Base-by-base conservation (phyloP, 2,113 vertebrate genomes). In the Petroica traversi region DNA sequence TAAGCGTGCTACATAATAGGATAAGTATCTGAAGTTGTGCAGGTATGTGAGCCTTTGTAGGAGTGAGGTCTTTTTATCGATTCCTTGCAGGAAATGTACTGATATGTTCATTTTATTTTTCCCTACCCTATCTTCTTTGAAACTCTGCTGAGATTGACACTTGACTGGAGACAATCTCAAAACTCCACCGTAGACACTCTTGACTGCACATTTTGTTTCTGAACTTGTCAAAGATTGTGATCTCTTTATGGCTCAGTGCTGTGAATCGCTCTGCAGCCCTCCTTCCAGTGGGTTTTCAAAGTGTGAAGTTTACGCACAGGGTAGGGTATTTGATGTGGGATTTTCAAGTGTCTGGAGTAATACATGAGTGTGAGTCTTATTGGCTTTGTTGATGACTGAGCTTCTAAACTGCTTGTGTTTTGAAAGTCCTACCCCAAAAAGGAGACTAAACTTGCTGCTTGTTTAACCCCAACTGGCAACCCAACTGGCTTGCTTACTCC, bases 171-270 rank as follows among this genome's bases (percentile, higher is more conserved):
- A 89, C 63, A 74, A 49, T 90, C 94, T 96, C 77, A 52, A 93
- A 95, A 86, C 63, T 62, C 45, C 1, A 1, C 67, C 0, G 1
- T 33, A 77, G 82, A 88, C 75, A 36, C 79, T 93, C 88, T 93
- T 6, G 25, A 74, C 75, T 90, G 83, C 68, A 90, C 68, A 49
- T 95, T 96, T 96, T 91, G 86, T 96, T 96, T 96, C 85, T 93
- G 93, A 93, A 93, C 79, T 63, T 94, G 90, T 92, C 88, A 90
- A 90, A 95, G 85, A 92, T 48, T 83, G 79, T 71, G 78, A 88
- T 93, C 82, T 85, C 89, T 94, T 95, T 52, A 84, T 75, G 83
- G 55, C 75, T 90, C 25, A 31, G 91, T 48, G 59, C 64, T 80
- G 55, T 51, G 89, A 90, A 62, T 52, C 0, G 0, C 76, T 74